Percentiles rank a stretch among this genome's conserved stretches.
Evolutionary conservation across 2,888 invertebrate genomes (phyloP).

Genomic region (Anoplius nigerrimus): DNA sequence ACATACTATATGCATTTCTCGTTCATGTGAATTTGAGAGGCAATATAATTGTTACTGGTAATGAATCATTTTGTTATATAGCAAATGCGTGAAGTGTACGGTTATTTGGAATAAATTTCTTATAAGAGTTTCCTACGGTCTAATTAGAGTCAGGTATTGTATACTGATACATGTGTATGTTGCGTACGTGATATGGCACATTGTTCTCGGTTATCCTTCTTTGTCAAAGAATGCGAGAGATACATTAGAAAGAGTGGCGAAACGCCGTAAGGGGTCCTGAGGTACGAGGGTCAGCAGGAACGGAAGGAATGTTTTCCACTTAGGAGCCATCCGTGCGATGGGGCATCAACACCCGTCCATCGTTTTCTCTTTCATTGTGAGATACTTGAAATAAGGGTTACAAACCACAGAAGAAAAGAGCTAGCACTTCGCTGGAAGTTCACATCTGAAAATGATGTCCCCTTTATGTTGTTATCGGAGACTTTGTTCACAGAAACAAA

Average conservation of each 20-base stretch:
- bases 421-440: background rate
- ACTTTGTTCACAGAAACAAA: no score
- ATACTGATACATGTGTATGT: no score
- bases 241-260: slow-evolving; percentile 1
- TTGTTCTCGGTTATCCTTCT: background rate
- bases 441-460: slow-evolving; percentile 1
- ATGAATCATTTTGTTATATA: no score
- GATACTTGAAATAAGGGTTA: background rate
- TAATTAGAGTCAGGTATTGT: no score
- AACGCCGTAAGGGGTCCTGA: background rate
- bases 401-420: background rate
- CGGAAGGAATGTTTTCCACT: slow-evolving; percentile 29
- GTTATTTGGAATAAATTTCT: no score
- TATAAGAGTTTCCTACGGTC: no score
- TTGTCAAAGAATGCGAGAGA: background rate
- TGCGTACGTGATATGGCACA: background rate
- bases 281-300: slow-evolving; percentile 5
- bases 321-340: slow-evolving; percentile 20
- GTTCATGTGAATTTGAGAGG: no score
- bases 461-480: background rate
- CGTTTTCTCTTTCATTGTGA: background rate
- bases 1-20: no score
- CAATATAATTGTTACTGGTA: no score
- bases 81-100: no score
- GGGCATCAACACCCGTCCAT: slow-evolving; percentile 9